Conservation (phyloP, 2,888 invertebrate species). For the Macrophya alboannulata region DNA sequence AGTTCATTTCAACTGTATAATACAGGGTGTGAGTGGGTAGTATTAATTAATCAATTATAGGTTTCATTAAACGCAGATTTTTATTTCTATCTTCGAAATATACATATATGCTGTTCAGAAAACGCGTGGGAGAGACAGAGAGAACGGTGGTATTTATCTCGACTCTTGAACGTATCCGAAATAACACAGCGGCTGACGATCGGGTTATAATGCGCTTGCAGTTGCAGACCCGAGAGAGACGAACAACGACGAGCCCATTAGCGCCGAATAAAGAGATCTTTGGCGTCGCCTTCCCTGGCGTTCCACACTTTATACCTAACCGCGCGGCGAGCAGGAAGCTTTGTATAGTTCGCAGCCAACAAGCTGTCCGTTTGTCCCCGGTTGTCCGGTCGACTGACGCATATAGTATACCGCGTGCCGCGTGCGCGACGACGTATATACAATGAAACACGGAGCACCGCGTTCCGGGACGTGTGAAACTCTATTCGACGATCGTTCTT, state of each 20-base stretch:
- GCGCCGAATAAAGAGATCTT: slow-evolving; percentile 55
- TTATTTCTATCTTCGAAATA: neutral
- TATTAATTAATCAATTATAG: neutral
- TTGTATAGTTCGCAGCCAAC: slow-evolving; percentile 57
- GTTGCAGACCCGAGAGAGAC: slow-evolving; percentile 27
- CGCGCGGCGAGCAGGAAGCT: slow-evolving; percentile 47
- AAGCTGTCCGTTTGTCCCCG: slow-evolving; percentile 58
- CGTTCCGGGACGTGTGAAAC: slow-evolving; percentile 16
- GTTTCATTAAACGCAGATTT: neutral
- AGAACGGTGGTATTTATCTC: neutral
- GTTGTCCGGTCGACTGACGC: slow-evolving; percentile 50
- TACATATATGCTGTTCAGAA: neutral
- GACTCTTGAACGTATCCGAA: neutral
- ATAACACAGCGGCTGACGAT: slow-evolving; percentile 11
- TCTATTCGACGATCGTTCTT: neutral
- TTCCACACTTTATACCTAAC: slow-evolving; percentile 24
- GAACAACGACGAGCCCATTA: slow-evolving; percentile 47
- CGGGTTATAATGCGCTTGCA: neutral
- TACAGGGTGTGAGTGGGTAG: neutral
- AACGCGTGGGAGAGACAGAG: neutral
- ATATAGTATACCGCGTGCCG: neutral
- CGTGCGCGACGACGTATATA: slow-evolving; percentile 26
- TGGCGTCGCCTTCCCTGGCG: slow-evolving; percentile 46
- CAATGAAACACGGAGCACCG: slow-evolving; percentile 7
- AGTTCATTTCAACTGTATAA: neutral